Percentiles rank a stretch among this genome's conserved stretches.
Conservation (phyloP, 2,888 invertebrate species). For the Mechanitis mazaeus region DNA sequence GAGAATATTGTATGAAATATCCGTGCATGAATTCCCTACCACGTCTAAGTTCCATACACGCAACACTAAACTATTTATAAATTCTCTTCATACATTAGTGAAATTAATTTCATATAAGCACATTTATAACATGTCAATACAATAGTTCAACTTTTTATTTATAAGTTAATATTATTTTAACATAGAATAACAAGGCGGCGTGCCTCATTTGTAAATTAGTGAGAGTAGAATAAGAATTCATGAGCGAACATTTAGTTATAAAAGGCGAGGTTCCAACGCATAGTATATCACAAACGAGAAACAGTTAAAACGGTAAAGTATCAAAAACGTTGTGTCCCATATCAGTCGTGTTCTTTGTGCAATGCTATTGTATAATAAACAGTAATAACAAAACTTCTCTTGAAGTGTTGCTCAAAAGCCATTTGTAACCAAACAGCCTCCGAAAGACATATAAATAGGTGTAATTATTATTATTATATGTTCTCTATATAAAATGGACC, state of each 20-base stretch:
- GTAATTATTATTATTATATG: constrained; percentile 54
- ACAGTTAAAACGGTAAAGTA: constrained; percentile 69
- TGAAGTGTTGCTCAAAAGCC: constrained; percentile 76
- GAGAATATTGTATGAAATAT: constrained; percentile 36
- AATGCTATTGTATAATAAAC: constrained; percentile 66
- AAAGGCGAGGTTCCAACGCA: constrained; percentile 59
- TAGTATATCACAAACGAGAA: constrained; percentile 58
- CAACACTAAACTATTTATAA: constrained; percentile 28
- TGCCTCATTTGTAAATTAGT: constrained; percentile 22
- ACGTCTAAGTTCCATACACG: constrained; percentile 33
- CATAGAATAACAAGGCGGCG: constrained; percentile 15
- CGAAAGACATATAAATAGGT: constrained; percentile 75
- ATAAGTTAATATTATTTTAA: constrained; percentile 23
- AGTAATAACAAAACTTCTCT: constrained; percentile 64
- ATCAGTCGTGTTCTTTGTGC: constrained; percentile 75
- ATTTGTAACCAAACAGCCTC: constrained; percentile 68
- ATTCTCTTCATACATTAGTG: constrained; percentile 28
- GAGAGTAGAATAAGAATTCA: constrained; percentile 45
- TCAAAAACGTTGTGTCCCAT: constrained; percentile 76
- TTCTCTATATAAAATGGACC: constrained; percentile 71
- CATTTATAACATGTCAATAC: constrained; percentile 28
- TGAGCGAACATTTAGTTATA: constrained; percentile 53
- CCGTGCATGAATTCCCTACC: constrained; percentile 53
- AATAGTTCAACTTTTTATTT: constrained; percentile 25
- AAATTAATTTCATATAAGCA: constrained; percentile 28